Evolutionary conservation across 2,113 vertebrate genomes (phyloP).

Genomic region (Triplophysa dalaica): DNA sequence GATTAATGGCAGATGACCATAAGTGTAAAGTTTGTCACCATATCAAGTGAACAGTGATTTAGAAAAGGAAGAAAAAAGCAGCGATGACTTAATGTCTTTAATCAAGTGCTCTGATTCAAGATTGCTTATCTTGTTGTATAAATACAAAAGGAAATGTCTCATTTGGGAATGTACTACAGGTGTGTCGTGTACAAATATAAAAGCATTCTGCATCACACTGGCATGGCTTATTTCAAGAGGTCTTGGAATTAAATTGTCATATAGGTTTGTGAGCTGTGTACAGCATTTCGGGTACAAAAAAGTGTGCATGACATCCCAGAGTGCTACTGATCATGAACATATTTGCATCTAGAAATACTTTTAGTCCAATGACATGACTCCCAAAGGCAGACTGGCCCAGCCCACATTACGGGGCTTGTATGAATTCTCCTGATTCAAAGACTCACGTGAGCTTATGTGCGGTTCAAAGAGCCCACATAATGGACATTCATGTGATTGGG

Average conservation of each 20-base stretch:
- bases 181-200: conserved; percentile 66
- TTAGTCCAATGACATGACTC: conserved; percentile 38
- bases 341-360: conserved; percentile 25
- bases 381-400: conserved; percentile 43
- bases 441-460: not conserved
- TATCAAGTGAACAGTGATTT: conserved; percentile 41
- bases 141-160: conserved; percentile 13
- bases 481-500: not conserved
- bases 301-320: conserved; percentile 40
- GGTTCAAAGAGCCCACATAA: conserved; percentile 24
- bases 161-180: conserved; percentile 72
- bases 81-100: not conserved
- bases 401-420: not conserved
- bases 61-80: conserved; percentile 30
- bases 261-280: conserved; percentile 36
- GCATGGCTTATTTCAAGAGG: conserved; percentile 65
- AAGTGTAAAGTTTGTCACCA: conserved; percentile 19
- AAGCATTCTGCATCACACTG: conserved; percentile 63
- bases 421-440: conserved; percentile 19
- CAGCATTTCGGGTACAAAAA: conserved; percentile 38
- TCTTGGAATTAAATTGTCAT: conserved; percentile 37
- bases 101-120: conserved; percentile 47
- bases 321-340: conserved; percentile 43
- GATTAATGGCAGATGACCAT: conserved; percentile 11
- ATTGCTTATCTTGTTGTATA: conserved; percentile 43